A percentile compares a stretch with the other conserved stretches of the same genome.
Evolutionary conservation across 2,888 invertebrate genomes (phyloP).

Genomic region (Trachelus troglodyta): DNA sequence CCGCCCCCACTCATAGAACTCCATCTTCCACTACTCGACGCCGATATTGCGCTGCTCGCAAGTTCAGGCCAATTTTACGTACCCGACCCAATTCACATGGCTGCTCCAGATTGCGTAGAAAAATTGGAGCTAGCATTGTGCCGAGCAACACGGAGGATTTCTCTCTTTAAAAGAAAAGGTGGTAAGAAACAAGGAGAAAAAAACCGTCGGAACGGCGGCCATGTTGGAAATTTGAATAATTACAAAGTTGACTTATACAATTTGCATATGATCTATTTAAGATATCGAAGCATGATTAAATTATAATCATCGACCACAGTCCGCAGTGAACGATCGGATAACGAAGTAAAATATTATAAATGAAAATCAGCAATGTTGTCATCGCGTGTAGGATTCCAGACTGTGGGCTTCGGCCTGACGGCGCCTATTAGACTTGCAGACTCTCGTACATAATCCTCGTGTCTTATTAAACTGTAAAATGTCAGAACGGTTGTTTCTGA

Average conservation of each 20-base stretch:
- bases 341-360: neutral
- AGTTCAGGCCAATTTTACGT: neutral
- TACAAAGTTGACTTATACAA: neutral
- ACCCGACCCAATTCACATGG: neutral
- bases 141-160: neutral
- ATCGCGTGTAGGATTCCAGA: neutral
- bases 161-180: neutral
- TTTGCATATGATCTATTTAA: neutral
- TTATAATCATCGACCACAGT: neutral
- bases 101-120: neutral
- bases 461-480: neutral
- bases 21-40: conserved; percentile 16
- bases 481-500: neutral
- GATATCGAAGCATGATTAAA: neutral
- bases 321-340: neutral
- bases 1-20: conserved; percentile 62
- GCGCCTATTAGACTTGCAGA: neutral
- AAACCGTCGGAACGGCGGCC: neutral
- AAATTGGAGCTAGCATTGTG: neutral
- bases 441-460: neutral
- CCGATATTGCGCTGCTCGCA: neutral
- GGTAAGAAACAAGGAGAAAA: neutral
- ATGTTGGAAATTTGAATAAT: neutral
- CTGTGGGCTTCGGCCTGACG: neutral
- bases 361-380: neutral